Conservation (phyloP, 2,113 vertebrate species). For the Hemicordylus capensis region DNA sequence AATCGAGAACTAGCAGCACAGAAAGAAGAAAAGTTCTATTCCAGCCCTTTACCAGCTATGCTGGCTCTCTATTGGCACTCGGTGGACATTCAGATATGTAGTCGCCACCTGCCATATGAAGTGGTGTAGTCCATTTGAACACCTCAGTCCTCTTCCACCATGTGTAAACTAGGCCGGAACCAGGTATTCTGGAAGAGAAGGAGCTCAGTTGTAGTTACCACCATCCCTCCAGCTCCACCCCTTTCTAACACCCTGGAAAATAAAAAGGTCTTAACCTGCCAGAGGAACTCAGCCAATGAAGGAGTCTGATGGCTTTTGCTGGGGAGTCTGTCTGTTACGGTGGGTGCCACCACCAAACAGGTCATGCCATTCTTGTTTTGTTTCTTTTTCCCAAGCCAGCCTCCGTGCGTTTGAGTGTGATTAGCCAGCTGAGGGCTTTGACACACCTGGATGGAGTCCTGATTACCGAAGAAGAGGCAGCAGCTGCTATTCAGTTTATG, state of each 20-base stretch:
- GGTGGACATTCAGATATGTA: too few relatives aligned
- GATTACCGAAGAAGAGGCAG: slow-evolving; percentile 78
- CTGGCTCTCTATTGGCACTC: too few relatives aligned
- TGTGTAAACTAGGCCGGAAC: too few relatives aligned
- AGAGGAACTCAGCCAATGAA: background rate
- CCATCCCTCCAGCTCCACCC: background rate
- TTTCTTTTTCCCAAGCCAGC: slow-evolving; percentile 68
- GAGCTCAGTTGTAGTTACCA: too few relatives aligned
- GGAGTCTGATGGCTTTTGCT: background rate
- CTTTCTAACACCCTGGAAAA: background rate
- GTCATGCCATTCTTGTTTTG: background rate
- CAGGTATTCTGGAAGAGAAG: too few relatives aligned
- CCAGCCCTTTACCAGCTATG: too few relatives aligned
- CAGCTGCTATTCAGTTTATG: slow-evolving; percentile 65
- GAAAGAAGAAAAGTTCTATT: too few relatives aligned
- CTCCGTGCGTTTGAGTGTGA: slow-evolving; percentile 72
- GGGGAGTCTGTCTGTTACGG: background rate
- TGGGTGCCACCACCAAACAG: background rate
- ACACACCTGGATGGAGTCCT: slow-evolving; percentile 75
- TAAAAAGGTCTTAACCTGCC: background rate
- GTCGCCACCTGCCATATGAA: too few relatives aligned
- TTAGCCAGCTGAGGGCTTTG: slow-evolving; percentile 77
- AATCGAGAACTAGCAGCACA: too few relatives aligned
- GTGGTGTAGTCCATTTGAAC: too few relatives aligned
- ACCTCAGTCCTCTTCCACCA: too few relatives aligned